A percentile compares a stretch with the other conserved stretches of the same genome.
Evolutionary conservation across 2,888 invertebrate genomes (phyloP).

Genomic region (Tromatobia lineatoria): DNA sequence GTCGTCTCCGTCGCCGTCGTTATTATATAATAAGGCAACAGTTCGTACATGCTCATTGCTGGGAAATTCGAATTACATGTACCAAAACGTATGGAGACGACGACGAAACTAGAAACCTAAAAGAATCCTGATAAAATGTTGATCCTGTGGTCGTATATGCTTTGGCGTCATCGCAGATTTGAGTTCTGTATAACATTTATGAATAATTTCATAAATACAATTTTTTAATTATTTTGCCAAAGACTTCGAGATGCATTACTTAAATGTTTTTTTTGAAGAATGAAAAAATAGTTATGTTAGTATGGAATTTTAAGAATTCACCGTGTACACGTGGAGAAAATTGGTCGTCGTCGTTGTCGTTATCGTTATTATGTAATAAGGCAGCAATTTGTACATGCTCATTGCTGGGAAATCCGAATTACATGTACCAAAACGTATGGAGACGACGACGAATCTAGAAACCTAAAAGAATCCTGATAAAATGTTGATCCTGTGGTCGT

Average conservation of each 20-base stretch:
- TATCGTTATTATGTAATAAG: conserved; percentile 80
- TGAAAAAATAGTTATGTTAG: too few relatives aligned
- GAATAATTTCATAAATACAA: too few relatives aligned
- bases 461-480: not conserved
- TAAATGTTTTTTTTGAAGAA: too few relatives aligned
- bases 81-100: not conserved
- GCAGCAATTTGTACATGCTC: conserved; percentile 37
- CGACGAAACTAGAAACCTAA: not conserved
- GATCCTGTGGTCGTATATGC: too few relatives aligned
- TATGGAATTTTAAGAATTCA: too few relatives aligned
- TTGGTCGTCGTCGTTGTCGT: conserved; percentile 63
- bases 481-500: not conserved
- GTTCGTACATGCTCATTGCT: conserved; percentile 23
- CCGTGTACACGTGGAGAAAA: too few relatives aligned
- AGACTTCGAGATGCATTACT: too few relatives aligned
- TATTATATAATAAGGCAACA: conserved; percentile 79
- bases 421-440: not conserved
- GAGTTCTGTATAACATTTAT: too few relatives aligned
- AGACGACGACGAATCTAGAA: not conserved
- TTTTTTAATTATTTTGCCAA: too few relatives aligned
- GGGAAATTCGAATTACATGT: conserved; percentile 45
- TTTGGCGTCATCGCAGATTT: too few relatives aligned
- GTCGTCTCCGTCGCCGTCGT: conserved; percentile 59
- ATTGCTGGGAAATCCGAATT: conserved; percentile 41
- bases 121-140: not conserved